phyloP scores from a whole-genome alignment of 2,797 vertebrate species.

The Naso thynnoides region DNA sequence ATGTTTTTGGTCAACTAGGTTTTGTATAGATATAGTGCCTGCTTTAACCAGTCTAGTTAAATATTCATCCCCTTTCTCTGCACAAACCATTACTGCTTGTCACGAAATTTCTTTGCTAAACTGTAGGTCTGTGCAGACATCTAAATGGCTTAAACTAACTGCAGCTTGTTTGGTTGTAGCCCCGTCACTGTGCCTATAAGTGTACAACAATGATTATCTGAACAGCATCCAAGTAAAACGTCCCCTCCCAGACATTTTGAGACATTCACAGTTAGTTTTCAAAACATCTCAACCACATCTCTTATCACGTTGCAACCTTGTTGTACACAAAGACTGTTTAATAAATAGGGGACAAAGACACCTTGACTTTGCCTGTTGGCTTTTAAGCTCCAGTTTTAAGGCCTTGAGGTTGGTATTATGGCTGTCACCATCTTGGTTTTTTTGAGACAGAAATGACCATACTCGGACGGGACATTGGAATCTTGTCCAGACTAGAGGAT shows the following conservation, averaged over 20 bases:
- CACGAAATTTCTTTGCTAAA: background rate
- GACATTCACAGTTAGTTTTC: background rate
- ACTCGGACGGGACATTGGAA: too few relatives aligned
- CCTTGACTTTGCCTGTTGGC: too few relatives aligned
- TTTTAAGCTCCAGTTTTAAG: too few relatives aligned
- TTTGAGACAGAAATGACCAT: too few relatives aligned
- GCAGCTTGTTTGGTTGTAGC: background rate
- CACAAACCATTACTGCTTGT: background rate
- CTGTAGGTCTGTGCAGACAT: background rate
- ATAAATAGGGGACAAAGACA: too few relatives aligned
- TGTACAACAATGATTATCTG: background rate
- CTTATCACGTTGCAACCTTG: background rate
- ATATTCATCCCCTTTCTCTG: background rate
- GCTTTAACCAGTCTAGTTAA: slow-evolving; percentile 6
- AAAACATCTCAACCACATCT: background rate
- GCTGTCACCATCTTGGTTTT: too few relatives aligned
- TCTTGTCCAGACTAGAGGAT: too few relatives aligned
- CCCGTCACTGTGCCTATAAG: background rate
- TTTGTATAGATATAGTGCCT: background rate
- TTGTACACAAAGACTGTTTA: background rate
- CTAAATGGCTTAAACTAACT: background rate
- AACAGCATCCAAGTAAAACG: background rate
- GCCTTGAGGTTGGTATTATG: too few relatives aligned
- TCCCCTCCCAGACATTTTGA: background rate
- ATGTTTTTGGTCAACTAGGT: background rate